Evolutionary conservation across 2,797 vertebrate species (phyloP), one percentile per base, ranked within the genome.

Genomic region (Hippocampus kuda): DNA sequence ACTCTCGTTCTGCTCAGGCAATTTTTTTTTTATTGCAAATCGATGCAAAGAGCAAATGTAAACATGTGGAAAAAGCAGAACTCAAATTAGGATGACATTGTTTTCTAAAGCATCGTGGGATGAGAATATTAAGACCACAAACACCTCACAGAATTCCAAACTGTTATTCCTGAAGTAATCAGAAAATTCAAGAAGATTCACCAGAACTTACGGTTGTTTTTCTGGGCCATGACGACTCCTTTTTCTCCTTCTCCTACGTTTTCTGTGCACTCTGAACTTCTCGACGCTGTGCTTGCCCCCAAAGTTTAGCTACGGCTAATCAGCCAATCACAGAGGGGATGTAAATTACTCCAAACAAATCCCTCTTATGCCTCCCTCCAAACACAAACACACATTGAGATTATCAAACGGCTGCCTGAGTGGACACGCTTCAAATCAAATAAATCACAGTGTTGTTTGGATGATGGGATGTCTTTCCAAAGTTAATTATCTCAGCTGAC

Each of bases 191-290:
- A 67, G 30, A 27, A 49, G 2, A 26, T 16, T 70, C 49, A 75
- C 66, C 80, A 66, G 54, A 57, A 83, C 85, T 88, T 83, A 89
- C 85, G 60, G 77, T 81, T 77, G 22, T 76, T 82, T 84, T 86
- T 88, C 69, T 82, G 83, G 71, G 81, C 83, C 88, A 90, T 91
- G 83, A 44, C 60, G 80, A 79, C 73, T 71, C 69, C 57, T 65
- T 56, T 44, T 51, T 22, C 26, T 53, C 57, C 54, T 54, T 71
- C 30, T 79, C 72, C 68, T 67, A 65, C 13, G 44, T 27, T 48
- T 48, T 48, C 16, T 18, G 63, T 30, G 63, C 34, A 68, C 41
- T 27, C 18, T 48, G 24, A 56, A 26, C 38, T 57, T 42, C 38
- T 38, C 38, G 13, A 38, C 18, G 41, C 18, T 44, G 42, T 70